Base-by-base conservation (phyloP, 2,113 vertebrate genomes). In the Bufo bufo region DNA sequence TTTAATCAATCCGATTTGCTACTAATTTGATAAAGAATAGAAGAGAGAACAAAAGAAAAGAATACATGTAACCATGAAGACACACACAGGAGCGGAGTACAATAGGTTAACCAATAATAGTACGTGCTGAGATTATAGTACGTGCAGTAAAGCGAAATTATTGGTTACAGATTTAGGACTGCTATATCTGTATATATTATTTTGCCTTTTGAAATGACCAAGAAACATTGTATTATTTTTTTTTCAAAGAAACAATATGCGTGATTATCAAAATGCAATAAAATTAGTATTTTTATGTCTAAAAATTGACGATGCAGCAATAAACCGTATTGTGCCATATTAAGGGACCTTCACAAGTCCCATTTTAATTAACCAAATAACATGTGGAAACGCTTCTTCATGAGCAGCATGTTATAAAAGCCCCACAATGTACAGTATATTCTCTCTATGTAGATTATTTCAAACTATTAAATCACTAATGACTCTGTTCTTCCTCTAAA, bases 291-390 rank as follows among this genome's bases (percentile, higher is more conserved):
- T 4, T 72, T 14, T 72, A 45, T 45, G 33, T 72, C 33, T 72
- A 45, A 43, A 13, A 43, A 16, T 69, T 45, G 47, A 74, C 1
- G 49, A n/a, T 23, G 50, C 23, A 33, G 16, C 20, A 14, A 23
- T 54, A 54, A 56, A 33, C 52, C 4, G 0, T 33, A 54, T 5
- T 23, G 4, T 77, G 75, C 54, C 1, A n/a, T 79, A 56, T 79
- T 33, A 79, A 56, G 50, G 50, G n/a, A 78, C n/a, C 33, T 23
- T 23, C 12, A 23, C 11, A 75, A 13, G n/a, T 54, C 50, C 77
- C 54, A 13, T 79, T 56, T 79, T 79, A 79, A 56, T 79, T 33
- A 50, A 77, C 47, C 47, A 77, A 54, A 16, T 79, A 23, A 58
- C 19, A 79, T 11, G 14, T 79, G 12, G 6, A 49, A 58, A 72